Percentiles rank a stretch among this genome's conserved stretches.
phyloP scores from a whole-genome alignment of 2,888 invertebrate genomes.

The Teinopalpus imperialis region DNA sequence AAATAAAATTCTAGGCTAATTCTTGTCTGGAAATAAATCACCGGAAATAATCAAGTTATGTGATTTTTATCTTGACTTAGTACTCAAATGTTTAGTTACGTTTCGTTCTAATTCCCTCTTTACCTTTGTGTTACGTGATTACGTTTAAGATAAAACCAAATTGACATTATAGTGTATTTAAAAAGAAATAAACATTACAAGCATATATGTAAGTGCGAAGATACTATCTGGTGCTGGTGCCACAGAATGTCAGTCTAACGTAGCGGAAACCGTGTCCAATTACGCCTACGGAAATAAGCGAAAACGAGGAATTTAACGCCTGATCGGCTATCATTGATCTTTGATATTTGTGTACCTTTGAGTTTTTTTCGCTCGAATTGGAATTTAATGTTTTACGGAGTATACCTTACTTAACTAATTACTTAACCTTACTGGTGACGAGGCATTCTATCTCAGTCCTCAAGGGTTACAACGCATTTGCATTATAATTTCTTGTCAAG shows the following conservation, averaged over 20 bases:
- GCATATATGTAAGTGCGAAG: constrained; percentile 22
- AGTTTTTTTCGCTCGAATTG: too few species aligned
- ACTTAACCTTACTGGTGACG: too few species aligned
- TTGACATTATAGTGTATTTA: constrained; percentile 15
- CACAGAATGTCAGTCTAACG: constrained; percentile 28
- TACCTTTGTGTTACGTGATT: constrained; percentile 2
- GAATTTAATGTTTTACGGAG: too few species aligned
- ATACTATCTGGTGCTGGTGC: constrained; percentile 31
- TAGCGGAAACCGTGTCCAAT: constrained; percentile 52
- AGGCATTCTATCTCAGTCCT: too few species aligned
- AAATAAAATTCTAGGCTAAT: too few species aligned
- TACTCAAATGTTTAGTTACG: too few species aligned
- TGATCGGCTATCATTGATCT: constrained; percentile 19
- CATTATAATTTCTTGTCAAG: too few species aligned
- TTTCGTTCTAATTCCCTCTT: constrained; percentile 5
- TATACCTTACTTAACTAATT: too few species aligned
- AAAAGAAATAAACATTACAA: constrained; percentile 22
- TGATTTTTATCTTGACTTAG: too few species aligned
- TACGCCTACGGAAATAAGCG: constrained; percentile 40
- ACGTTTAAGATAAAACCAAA: constrained; percentile 12
- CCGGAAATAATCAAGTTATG: too few species aligned
- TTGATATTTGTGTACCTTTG: constrained; percentile 28
- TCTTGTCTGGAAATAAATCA: too few species aligned
- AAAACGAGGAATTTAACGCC: constrained; percentile 36
- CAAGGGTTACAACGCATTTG: too few species aligned